Percentiles rank a stretch among this genome's conserved stretches.
Evolutionary conservation across 2,797 vertebrate genomes (phyloP).

Genomic region (Ciconia nigra): DNA sequence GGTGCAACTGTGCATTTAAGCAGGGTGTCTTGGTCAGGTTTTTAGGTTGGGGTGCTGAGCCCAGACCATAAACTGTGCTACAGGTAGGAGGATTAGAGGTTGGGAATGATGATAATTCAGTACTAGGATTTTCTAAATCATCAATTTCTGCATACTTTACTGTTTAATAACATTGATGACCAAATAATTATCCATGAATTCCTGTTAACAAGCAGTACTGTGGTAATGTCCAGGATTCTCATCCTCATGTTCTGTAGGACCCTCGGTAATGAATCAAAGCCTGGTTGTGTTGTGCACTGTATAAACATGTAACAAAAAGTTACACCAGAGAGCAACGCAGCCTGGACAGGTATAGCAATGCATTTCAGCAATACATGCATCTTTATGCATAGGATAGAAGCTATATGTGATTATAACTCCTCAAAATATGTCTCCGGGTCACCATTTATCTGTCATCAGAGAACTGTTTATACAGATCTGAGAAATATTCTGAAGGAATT

Average conservation of each 20-base stretch:
- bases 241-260: background rate
- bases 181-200: background rate
- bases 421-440: background rate
- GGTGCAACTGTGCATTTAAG: background rate
- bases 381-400: background rate
- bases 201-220: background rate
- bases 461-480: background rate
- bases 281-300: too few species aligned
- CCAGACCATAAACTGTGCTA: background rate
- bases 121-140: background rate
- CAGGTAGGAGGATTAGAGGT: background rate
- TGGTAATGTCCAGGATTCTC: background rate
- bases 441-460: background rate
- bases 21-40: background rate
- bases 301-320: background rate
- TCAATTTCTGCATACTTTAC: background rate
- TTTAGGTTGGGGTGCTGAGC: background rate
- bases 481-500: background rate
- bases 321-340: too few species aligned
- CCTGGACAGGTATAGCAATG: background rate
- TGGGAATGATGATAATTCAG: background rate
- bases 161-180: background rate
- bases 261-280: background rate
- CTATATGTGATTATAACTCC: background rate
- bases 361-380: background rate